phyloP scores from a whole-genome alignment of 2,888 invertebrate genomes.

The Euzetes globulus region DNA sequence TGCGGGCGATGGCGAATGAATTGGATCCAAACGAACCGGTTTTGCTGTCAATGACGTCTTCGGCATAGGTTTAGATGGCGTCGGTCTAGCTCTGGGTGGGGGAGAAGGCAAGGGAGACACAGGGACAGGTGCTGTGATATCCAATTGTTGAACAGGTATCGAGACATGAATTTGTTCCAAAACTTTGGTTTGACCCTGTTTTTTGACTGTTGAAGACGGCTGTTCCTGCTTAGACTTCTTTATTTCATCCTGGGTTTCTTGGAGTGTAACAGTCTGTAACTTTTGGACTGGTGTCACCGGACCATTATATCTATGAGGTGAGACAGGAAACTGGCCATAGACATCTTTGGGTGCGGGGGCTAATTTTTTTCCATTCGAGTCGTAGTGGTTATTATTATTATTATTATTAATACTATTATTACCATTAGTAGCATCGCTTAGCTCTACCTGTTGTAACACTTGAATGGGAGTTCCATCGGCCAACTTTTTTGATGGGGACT shows the following conservation, averaged over 20 bases:
- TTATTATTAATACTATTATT: background rate
- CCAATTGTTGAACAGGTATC: constrained; percentile 31
- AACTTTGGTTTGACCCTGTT: background rate
- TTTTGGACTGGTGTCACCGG: background rate
- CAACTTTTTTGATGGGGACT: background rate
- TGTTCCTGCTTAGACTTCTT: constrained; percentile 12
- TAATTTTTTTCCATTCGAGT: background rate
- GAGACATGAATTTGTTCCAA: constrained; percentile 23
- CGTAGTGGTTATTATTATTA: background rate
- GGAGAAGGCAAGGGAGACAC: constrained; percentile 8
- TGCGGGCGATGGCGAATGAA: background rate
- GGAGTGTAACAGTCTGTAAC: constrained; percentile 28
- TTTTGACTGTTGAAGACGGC: background rate
- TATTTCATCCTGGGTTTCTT: constrained; percentile 29
- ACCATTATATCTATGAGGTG: background rate
- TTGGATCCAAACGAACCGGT: constrained; percentile 3
- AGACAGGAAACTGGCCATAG: constrained; percentile 9
- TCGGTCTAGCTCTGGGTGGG: background rate
- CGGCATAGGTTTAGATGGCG: constrained; percentile 6
- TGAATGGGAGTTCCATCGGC: background rate
- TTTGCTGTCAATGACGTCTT: background rate
- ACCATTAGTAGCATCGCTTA: background rate
- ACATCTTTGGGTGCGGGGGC: constrained; percentile 33
- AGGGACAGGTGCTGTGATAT: constrained; percentile 29
- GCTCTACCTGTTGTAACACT: constrained; percentile 12